Base-by-base conservation (phyloP, 2,888 invertebrate genomes). In the Orchesella flavescens region DNA sequence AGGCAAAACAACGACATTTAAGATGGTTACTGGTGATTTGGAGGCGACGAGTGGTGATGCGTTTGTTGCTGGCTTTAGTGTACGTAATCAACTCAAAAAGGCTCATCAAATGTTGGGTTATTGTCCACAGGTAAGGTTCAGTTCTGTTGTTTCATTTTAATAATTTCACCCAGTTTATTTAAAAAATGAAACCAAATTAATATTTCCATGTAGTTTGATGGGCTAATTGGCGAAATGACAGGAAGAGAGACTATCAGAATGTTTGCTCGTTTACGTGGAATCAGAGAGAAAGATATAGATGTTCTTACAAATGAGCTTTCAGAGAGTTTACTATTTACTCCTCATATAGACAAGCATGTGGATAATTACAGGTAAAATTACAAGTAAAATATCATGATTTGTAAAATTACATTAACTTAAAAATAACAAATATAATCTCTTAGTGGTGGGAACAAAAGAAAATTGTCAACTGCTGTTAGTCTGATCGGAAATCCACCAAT, bases 1-100 rank as follows among this genome's bases (percentile, higher is more conserved):
- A 78, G 96, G 96, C 0, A 96, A 96, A 90, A 96, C 95, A 0
- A 94, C 94, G 0, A 96, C 97, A 0, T 97, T 97, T 90, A 95
- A 79, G 24, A 92, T 92, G 92, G 89, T 92, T 72, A 92, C 92
- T 23, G 92, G 92, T 9, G 91, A 91, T 85, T 90, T 90, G 78
- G 86, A 89, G 1, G 89, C 91, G 19, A 89, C 91, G 0, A 87
- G 88, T 46, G 92, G 92, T 9, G 89, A 90, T 82, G 91, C 91
- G 2, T 90, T 87, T 75, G 59, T 79, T 1, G 61, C 46, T 10
- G 71, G 79, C 19, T 66, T 55, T 15, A 84, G 84, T 57, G 69
- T 84, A n/a, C 49, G 65, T 5, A 63, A 23, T 10, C 68, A 76
- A n/a, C 57, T 59, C 13, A 80, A 89, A 80, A 69, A 88, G 86